Percentiles rank a stretch among this genome's conserved stretches.
These are phyloP conservation scores for Resseliella maxima DNA, from an alignment of 2,888 invertebrate genomes.

Conservation along the genomic window DNA sequence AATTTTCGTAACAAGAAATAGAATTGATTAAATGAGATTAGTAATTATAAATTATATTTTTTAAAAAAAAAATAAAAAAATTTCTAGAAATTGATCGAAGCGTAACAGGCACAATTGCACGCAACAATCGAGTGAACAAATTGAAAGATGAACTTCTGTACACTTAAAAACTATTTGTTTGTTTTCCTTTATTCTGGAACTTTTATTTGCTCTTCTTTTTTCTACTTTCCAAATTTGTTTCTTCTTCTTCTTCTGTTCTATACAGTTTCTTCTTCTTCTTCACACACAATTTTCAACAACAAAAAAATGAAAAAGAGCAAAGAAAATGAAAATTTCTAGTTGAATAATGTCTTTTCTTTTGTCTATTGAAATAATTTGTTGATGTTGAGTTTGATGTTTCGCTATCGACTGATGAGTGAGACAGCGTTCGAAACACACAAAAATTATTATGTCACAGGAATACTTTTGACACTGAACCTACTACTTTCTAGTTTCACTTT, in stretches of 20 bases:
- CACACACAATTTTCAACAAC: too few relatives aligned
- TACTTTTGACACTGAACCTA: constrained; percentile 21
- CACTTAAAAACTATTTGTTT: constrained; percentile 26
- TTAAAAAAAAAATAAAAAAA: too few relatives aligned
- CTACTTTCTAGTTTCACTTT: constrained; percentile 43
- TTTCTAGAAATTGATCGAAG: too few relatives aligned
- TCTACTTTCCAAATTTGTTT: background rate
- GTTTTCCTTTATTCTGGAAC: background rate
- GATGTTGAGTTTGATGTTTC: constrained; percentile 53
- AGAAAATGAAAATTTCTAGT: background rate
- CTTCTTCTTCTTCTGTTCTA: background rate
- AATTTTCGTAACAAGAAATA: too few relatives aligned
- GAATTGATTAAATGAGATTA: too few relatives aligned
- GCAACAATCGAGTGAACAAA: too few relatives aligned
- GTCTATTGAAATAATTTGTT: constrained; percentile 34
- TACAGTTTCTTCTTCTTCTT: too few relatives aligned
- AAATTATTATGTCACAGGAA: constrained; percentile 52
- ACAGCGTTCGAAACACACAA: constrained; percentile 35
- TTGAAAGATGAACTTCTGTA: background rate
- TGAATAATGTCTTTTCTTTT: constrained; percentile 53
- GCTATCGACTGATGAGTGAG: constrained; percentile 35
- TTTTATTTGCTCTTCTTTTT: too few relatives aligned
- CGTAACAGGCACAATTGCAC: too few relatives aligned
- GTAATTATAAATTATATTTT: too few relatives aligned
- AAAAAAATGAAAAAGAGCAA: too few relatives aligned